phyloP scores from a whole-genome alignment of 2,888 invertebrate genomes.

The Rhagium mordax region DNA sequence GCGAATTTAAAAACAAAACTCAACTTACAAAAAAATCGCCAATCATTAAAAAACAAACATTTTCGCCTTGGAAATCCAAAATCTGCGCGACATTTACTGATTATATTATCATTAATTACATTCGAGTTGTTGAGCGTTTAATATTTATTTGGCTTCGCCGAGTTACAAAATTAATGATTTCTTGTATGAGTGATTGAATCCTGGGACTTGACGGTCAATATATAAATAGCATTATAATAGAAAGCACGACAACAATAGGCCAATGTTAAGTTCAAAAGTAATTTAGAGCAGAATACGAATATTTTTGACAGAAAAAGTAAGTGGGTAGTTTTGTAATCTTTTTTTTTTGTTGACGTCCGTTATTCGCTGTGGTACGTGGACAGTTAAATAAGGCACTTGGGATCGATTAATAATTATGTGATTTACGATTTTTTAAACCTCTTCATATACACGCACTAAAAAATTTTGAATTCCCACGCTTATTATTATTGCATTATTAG shows the following conservation, averaged over 20 bases:
- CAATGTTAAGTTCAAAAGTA: not conserved
- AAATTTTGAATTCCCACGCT: too few relatives aligned
- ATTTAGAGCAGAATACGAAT: not conserved
- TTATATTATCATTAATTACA: too few relatives aligned
- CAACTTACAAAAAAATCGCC: too few relatives aligned
- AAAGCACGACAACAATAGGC: not conserved
- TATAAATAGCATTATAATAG: constrained; percentile 1
- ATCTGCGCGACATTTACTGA: too few relatives aligned
- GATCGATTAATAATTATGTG: not conserved
- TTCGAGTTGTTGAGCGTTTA: too few relatives aligned
- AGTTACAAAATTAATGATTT: not conserved
- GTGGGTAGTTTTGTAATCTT: not conserved
- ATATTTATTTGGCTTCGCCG: not conserved
- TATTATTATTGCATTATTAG: too few relatives aligned
- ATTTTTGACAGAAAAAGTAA: too few relatives aligned
- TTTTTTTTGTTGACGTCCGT: not conserved
- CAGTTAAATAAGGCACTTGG: not conserved
- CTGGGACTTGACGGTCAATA: not conserved
- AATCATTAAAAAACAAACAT: too few relatives aligned
- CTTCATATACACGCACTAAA: not conserved
- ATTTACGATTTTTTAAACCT: not conserved
- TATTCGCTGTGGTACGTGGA: not conserved
- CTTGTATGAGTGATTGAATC: not conserved
- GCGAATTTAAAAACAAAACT: too few relatives aligned
- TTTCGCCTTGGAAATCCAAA: too few relatives aligned